Evolutionary conservation across 2,888 invertebrate genomes (phyloP), one percentile per base, ranked within the genome.

Genomic region (Luperina nickerlii): DNA sequence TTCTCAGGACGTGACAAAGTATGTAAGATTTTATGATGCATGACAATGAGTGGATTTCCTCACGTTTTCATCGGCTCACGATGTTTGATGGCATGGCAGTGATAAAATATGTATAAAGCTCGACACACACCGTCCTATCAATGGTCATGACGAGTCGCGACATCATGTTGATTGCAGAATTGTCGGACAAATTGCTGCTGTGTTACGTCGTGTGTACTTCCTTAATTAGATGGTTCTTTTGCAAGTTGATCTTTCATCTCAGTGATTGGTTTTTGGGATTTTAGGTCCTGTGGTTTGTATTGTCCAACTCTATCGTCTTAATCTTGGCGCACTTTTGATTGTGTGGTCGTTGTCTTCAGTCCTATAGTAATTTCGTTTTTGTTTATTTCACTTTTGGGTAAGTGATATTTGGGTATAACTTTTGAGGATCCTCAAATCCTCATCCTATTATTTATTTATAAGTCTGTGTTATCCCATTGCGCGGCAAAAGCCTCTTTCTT

Each of bases 1-100:
- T 78, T 84, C 79, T 24, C 66, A 79, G 69, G 84, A n/a, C 69
- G n/a, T 66, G 42, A 75, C 66, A 69, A 60, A 78, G 32, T 67
- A 76, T 45, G 54, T 71, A 65, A 62, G 70, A 62, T 68, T 84
- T 76, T 79, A 54, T 84, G 76, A 74, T 84, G 87, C 87, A 79
- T 87, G 70, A 87, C 80, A 85, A 87, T 84, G 75, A 73, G 42
- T 74, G 15, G 32, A 65, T 84, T 85, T 87, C 85, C 70, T 79
- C 87, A 85, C 85, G 87, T 79, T 84, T 87, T n/a, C 75, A 76
- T 84, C 38, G 42, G 54, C 73, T 76, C 76, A 87, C 68, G 87
- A 75, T 69, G 74, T 65, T 68, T 68, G 79, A 72, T 79, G 67
- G 60, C 63, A 38, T 57, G 71, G 32, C 15, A 15, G n/a, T 79